phyloP scores from a whole-genome alignment of 2,797 vertebrate genomes.

The Phyllotis vaccarum region DNA sequence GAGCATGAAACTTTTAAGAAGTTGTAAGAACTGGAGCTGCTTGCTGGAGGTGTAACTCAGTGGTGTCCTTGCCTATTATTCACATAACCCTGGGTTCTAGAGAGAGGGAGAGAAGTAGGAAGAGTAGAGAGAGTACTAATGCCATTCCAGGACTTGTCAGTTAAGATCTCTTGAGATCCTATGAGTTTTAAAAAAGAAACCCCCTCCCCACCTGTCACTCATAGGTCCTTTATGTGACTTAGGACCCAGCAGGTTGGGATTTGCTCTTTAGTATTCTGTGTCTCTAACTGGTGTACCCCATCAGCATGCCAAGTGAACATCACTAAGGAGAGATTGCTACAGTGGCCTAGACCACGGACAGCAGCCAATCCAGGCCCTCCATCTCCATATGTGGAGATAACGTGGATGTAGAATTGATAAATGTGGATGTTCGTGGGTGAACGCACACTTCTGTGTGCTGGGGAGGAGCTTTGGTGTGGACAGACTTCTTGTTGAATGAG shows the following conservation, averaged over 20 bases:
- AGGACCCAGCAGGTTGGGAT: not conserved
- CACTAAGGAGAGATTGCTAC: conserved; percentile 25
- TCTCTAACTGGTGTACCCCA: not conserved
- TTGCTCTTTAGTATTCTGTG: not conserved
- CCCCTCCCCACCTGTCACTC: not conserved
- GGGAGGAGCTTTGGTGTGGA: not conserved
- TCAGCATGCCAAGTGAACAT: not conserved
- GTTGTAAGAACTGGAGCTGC: not conserved
- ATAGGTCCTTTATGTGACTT: not conserved
- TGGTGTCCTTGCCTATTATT: not conserved
- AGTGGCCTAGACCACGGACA: conserved; percentile 19
- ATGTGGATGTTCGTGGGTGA: not conserved
- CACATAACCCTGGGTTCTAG: not conserved
- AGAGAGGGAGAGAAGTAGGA: no score
- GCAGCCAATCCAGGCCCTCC: conserved; percentile 2
- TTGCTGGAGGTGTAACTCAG: not conserved
- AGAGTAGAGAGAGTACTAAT: not conserved
- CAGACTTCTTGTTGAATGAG: not conserved
- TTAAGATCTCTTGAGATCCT: not conserved
- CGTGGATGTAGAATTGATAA: not conserved
- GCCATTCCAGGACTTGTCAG: not conserved
- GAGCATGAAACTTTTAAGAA: not conserved
- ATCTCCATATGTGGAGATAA: not conserved
- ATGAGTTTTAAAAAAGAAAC: conserved; percentile 53
- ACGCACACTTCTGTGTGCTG: not conserved